phyloP scores from a whole-genome alignment of 2,888 invertebrate species.

The Drosophila ezoana region DNA sequence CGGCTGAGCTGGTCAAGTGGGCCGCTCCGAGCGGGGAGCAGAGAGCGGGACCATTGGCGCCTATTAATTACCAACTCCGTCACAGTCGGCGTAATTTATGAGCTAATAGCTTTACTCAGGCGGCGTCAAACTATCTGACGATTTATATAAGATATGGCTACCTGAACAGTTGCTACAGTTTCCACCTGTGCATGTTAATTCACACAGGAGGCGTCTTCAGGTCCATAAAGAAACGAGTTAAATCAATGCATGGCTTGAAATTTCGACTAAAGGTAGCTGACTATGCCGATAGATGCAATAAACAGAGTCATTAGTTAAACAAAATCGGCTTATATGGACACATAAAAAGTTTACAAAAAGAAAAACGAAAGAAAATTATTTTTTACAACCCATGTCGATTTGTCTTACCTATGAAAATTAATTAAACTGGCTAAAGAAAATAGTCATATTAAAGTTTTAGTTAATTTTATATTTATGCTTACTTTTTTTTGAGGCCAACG shows the following conservation, averaged over 20 bases:
- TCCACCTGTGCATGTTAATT: constrained; percentile 11
- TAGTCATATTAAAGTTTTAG: background rate
- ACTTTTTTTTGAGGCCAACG: constrained; percentile 2
- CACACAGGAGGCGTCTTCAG: constrained; percentile 1
- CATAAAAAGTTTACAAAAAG: background rate
- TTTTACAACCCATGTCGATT: no score
- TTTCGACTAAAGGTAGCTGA: constrained; percentile 18
- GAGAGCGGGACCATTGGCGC: constrained; percentile 15
- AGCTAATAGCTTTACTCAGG: constrained; percentile 14
- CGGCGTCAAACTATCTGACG: constrained; percentile 24
- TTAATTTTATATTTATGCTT: background rate
- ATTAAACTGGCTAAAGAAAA: no score
- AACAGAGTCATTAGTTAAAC: background rate
- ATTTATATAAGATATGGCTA: constrained; percentile 45
- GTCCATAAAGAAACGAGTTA: constrained; percentile 25
- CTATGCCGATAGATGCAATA: background rate
- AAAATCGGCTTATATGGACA: background rate
- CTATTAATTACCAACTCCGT: constrained; percentile 47
- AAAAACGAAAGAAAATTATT: background rate
- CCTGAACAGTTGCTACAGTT: constrained; percentile 10
- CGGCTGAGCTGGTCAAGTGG: constrained; percentile 11
- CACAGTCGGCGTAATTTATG: constrained; percentile 41
- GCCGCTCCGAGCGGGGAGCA: background rate
- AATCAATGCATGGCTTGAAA: constrained; percentile 7
- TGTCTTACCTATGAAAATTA: no score